Conservation (phyloP, 2,113 vertebrate species). For the Saccopteryx leptura region DNA sequence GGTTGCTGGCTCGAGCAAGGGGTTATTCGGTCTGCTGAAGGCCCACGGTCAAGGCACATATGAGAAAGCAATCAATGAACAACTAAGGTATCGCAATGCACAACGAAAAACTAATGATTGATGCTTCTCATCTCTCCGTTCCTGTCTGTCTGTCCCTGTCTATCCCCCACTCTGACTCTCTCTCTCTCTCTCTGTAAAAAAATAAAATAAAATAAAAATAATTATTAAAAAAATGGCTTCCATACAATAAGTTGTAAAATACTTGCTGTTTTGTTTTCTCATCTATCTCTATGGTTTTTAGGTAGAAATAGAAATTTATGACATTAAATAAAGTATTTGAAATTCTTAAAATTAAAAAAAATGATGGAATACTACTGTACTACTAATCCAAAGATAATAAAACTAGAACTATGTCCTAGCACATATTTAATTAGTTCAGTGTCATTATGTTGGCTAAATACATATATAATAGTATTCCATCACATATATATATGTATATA, state of each 20-base stretch:
- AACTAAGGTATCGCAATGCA: no score
- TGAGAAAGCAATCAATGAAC: no score
- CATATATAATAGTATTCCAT: no score
- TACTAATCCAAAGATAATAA: not conserved
- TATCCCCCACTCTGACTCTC: no score
- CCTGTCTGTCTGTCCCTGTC: no score
- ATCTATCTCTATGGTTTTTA: not conserved
- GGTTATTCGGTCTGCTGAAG: no score
- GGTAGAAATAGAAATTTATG: not conserved
- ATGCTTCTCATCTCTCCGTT: no score
- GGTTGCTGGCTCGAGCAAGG: no score
- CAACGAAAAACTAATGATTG: no score
- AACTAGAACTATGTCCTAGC: not conserved
- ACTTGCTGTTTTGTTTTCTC: not conserved
- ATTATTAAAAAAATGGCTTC: not conserved
- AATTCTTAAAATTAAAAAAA: constrained; percentile 17
- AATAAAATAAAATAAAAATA: no score
- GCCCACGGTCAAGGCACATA: no score
- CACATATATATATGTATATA: not conserved
- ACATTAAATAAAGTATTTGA: not conserved
- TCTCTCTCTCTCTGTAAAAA: no score
- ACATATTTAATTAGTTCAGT: not conserved
- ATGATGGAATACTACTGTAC: not conserved
- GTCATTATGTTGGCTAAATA: not conserved
- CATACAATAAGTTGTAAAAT: not conserved